A percentile compares a stretch with the other conserved stretches of the same genome.
Evolutionary conservation across 30 jellyfish, hydroid and myxozoan species (phyloP).

Genomic region (Chrysaora quinquecirrha): DNA sequence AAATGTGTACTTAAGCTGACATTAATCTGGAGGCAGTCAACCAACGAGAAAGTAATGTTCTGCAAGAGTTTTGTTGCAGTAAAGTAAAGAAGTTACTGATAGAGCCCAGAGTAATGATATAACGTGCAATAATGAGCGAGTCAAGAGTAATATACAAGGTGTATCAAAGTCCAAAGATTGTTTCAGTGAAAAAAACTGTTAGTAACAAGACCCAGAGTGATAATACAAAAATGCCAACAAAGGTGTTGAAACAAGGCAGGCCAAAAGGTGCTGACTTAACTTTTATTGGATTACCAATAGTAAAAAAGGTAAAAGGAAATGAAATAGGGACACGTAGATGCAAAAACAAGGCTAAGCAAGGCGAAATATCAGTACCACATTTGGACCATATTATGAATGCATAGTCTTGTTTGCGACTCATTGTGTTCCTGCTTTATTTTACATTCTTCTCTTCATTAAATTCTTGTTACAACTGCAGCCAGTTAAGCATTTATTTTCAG

Average conservation of each 20-base stretch:
- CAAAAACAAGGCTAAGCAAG: neutral
- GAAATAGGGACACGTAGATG: neutral
- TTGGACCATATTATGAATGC: neutral
- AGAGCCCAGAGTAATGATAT: neutral
- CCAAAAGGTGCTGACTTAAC: slow-evolving; percentile 41
- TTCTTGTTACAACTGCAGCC: neutral
- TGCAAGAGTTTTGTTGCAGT: too few species aligned
- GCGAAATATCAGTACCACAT: neutral
- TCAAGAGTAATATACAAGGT: neutral
- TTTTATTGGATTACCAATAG: slow-evolving; percentile 10
- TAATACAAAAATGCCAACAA: slow-evolving; percentile 7
- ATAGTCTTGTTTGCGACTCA: too few species aligned
- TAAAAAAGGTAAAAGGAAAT: slow-evolving; percentile 1
- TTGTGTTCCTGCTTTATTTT: neutral
- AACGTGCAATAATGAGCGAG: slow-evolving; percentile 6
- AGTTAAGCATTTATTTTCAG: too few species aligned
- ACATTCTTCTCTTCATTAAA: neutral
- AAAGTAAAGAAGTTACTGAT: neutral
- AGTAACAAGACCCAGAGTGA: neutral
- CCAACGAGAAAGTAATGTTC: too few species aligned
- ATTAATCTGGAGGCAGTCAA: too few species aligned
- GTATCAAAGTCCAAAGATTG: neutral
- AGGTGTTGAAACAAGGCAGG: slow-evolving; percentile 42
- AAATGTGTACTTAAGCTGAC: neutral
- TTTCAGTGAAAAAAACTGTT: neutral